These are phyloP conservation scores for Xenotilapia longispinis DNA, from an alignment of 2,113 vertebrate species.

Conservation along the genomic window DNA sequence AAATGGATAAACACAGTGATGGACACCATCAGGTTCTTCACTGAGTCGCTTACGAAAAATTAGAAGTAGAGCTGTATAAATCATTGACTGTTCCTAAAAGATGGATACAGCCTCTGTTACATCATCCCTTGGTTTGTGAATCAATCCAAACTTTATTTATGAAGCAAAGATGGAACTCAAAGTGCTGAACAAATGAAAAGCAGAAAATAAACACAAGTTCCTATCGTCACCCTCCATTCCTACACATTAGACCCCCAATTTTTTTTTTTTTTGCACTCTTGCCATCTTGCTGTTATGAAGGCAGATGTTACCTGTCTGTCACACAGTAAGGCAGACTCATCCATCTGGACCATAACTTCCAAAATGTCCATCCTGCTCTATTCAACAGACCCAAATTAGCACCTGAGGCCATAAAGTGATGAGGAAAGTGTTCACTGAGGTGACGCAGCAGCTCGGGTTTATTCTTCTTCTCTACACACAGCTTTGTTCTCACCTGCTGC, in stretches of 20 bases:
- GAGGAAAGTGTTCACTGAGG: background rate
- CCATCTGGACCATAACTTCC: background rate
- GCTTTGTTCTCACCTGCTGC: background rate
- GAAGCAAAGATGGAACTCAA: background rate
- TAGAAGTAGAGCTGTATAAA: accelerated
- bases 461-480: background rate
- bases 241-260: background rate
- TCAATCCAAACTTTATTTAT: background rate
- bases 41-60: accelerated
- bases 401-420: accelerated
- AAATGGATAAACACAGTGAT: background rate
- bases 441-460: background rate
- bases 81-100: background rate
- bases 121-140: accelerated
- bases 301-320: background rate
- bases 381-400: accelerated
- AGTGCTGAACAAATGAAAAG: background rate
- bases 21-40: background rate
- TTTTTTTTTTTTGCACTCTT: background rate
- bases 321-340: background rate
- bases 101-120: background rate
- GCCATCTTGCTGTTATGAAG: background rate
- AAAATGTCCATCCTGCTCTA: background rate
- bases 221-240: background rate
- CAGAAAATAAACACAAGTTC: background rate